phyloP scores from a whole-genome alignment of 2,113 vertebrate species.

The Bombycilla garrulus region DNA sequence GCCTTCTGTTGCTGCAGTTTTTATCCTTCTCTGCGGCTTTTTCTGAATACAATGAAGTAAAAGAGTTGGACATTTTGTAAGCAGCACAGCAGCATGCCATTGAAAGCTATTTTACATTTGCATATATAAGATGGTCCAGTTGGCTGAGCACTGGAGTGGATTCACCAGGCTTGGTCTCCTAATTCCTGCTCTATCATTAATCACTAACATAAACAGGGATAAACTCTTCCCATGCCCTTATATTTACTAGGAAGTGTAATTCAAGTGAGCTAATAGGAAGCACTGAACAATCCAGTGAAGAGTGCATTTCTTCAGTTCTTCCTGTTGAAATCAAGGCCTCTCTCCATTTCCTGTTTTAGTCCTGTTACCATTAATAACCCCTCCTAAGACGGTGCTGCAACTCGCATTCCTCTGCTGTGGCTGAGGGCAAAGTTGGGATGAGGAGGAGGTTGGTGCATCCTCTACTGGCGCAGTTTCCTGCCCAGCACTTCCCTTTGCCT shows the following conservation, averaged over 20 bases:
- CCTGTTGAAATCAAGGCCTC: constrained; percentile 44
- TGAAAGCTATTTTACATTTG: neutral
- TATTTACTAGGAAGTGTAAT: neutral
- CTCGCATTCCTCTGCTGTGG: neutral
- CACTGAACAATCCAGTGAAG: constrained; percentile 26
- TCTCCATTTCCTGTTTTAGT: constrained; percentile 30
- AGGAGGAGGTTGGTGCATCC: neutral
- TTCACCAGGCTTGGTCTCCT: neutral
- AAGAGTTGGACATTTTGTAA: neutral
- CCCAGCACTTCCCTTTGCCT: neutral
- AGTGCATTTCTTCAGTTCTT: constrained; percentile 12
- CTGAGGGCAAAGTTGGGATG: neutral
- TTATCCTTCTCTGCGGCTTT: neutral
- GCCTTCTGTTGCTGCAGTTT: neutral
- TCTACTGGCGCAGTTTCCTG: neutral
- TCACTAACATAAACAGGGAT: neutral
- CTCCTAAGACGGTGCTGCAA: neutral
- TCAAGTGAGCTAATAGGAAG: constrained; percentile 21
- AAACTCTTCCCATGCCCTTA: neutral
- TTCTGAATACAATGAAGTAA: neutral
- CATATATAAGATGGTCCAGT: fast-evolving
- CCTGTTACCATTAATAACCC: constrained; percentile 6
- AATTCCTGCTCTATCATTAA: neutral
- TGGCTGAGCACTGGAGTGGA: neutral
- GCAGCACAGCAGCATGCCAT: neutral